phyloP scores from a whole-genome alignment of 2,113 vertebrate species.

The Oncorhynchus mykiss region DNA sequence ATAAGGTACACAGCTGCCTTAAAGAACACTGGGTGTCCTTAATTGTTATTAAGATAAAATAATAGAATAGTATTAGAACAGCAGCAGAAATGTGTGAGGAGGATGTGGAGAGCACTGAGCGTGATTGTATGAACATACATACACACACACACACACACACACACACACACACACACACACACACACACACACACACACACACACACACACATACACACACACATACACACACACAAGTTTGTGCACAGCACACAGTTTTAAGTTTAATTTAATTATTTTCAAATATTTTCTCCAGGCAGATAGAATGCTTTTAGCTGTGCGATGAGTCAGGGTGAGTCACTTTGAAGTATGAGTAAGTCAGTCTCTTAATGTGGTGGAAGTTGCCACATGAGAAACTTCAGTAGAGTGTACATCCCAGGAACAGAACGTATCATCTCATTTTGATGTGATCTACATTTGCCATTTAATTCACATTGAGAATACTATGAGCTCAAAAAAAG shows the following conservation, averaged over 20 bases:
- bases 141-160: background rate
- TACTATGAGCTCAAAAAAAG: too few relatives aligned
- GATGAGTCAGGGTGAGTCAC: conserved; percentile 28
- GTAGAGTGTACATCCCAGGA: background rate
- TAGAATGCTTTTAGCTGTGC: conserved; percentile 12
- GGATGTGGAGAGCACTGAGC: background rate
- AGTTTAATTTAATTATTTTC: conserved; percentile 37
- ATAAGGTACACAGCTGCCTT: conserved; percentile 1
- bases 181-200: background rate
- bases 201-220: background rate
- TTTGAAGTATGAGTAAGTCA: conserved; percentile 1
- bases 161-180: background rate
- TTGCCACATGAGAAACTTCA: background rate
- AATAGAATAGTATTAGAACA: background rate
- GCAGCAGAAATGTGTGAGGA: background rate
- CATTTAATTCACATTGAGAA: background rate
- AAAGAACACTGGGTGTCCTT: background rate
- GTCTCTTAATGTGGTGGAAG: background rate
- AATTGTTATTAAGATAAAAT: background rate
- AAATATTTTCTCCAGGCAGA: conserved; percentile 17
- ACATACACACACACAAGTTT: background rate
- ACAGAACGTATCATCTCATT: too few relatives aligned
- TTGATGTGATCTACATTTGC: background rate
- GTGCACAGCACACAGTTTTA: background rate
- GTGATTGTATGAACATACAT: background rate